Percentiles rank a stretch among this genome's conserved stretches.
These are phyloP conservation scores for Euglossa dilemma DNA, from an alignment of 1,140 invertebrate species.

Conservation along the genomic window DNA sequence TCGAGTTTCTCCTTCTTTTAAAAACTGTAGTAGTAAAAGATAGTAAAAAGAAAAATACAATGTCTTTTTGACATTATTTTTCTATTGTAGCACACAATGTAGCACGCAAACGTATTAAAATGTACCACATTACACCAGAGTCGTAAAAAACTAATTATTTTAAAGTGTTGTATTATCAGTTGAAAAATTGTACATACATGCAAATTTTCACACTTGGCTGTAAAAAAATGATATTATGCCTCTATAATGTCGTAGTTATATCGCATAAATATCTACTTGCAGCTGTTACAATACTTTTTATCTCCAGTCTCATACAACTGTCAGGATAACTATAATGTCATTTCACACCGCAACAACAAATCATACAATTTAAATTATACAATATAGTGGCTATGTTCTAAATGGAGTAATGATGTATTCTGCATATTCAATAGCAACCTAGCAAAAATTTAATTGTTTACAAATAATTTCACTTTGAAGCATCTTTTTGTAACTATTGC, in stretches of 20 bases:
- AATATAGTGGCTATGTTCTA: background rate
- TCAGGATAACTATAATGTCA: background rate
- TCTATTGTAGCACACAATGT: slow-evolving; percentile 21
- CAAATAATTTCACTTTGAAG: slow-evolving; percentile 17
- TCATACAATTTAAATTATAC: slow-evolving; percentile 17
- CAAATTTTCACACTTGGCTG: slow-evolving; percentile 36
- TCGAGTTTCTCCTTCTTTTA: background rate
- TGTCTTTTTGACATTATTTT: slow-evolving; percentile 21
- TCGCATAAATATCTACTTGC: slow-evolving; percentile 3
- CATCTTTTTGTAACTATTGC: slow-evolving; percentile 26
- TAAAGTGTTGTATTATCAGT: slow-evolving; percentile 1
- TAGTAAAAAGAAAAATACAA: slow-evolving; percentile 40
- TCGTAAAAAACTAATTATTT: slow-evolving; percentile 46
- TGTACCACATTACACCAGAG: slow-evolving; percentile 37
- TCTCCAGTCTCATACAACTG: slow-evolving; percentile 16
- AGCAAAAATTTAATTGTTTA: slow-evolving; percentile 19
- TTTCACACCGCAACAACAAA: slow-evolving; percentile 26
- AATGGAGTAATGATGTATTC: slow-evolving; percentile 1
- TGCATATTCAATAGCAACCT: slow-evolving; percentile 20
- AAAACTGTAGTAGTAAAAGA: slow-evolving; percentile 30
- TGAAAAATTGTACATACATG: slow-evolving; percentile 44
- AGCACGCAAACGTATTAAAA: slow-evolving; percentile 23
- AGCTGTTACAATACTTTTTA: slow-evolving; percentile 1
- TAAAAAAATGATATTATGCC: slow-evolving; percentile 40
- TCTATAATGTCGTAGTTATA: background rate